Evolutionary conservation across 2,797 vertebrate species (phyloP), one percentile per base, ranked within the genome.

Genomic region (Pitangus sulphuratus): DNA sequence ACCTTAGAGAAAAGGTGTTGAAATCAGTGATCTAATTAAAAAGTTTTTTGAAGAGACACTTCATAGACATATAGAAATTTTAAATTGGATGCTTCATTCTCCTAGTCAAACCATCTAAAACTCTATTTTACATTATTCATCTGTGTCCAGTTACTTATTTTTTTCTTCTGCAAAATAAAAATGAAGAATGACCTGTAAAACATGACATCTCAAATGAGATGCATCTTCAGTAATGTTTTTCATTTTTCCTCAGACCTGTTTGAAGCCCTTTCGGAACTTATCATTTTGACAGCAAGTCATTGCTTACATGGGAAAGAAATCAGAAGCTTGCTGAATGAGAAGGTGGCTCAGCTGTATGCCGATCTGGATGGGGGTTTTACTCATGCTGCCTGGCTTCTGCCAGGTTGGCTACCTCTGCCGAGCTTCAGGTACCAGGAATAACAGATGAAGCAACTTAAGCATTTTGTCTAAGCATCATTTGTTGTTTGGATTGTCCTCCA

Each of bases 351-450:
- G 94, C 98, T 99, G 12, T 99, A 99, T 1, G 98, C 99, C 0
- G 99, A 99, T 95, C 96, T 99, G 98, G 99, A 99, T 21, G 99
- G 99, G 57, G 99, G 99, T 8, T 99, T 99, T 95, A 99, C 98
- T 77, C 99, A 99, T 0, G 99, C 98, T 9, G 99, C 99, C 71
- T 99, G 99, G 99, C 98, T 99, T 3, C 97, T 99, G 91, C 99
- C 99, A 0, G 98, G 98, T 9, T 99, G 99, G 99, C 97, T 99
- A 50, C 99, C 99, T 25, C 97, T 99, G 94, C 99, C 99, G 5
- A 99, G 99, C 96, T 99, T 99, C 98, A 99, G 99, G 99, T 99
- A 97, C 50, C 78, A 54, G 28, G 51, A 83, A 3, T 11, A 57
- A 33, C n/a, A 58, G 12, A 47, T 57, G 21, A 48, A 70, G n/a